A percentile compares a stretch with the other conserved stretches of the same genome.
These are phyloP conservation scores for Dascyllus trimaculatus DNA, from an alignment of 2,113 vertebrate genomes.

Conservation along the genomic window DNA sequence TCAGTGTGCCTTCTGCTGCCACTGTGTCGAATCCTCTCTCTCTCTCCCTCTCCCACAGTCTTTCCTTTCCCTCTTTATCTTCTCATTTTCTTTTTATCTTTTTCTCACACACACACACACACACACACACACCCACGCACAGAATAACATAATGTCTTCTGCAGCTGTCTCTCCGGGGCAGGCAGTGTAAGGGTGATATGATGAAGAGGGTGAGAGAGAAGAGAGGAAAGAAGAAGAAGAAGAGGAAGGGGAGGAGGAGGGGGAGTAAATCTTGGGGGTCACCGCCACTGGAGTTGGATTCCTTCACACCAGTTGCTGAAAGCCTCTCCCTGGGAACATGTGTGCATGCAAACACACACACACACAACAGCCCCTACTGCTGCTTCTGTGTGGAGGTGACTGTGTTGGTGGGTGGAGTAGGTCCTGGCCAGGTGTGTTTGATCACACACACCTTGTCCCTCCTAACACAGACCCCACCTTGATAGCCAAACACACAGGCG, in stretches of 20 bases:
- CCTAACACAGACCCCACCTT: slow-evolving; percentile 21
- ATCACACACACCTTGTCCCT: slow-evolving; percentile 36
- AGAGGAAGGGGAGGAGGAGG: slow-evolving; percentile 17
- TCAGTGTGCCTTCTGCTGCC: slow-evolving; percentile 38
- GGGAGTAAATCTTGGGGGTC: slow-evolving; percentile 53
- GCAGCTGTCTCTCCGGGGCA: slow-evolving; percentile 73
- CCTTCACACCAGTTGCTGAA: slow-evolving; percentile 75
- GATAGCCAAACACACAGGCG: slow-evolving; percentile 14
- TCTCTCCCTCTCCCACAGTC: slow-evolving; percentile 40
- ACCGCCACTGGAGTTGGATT: slow-evolving; percentile 66
- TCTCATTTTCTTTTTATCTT: slow-evolving; percentile 22
- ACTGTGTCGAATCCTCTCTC: slow-evolving; percentile 53
- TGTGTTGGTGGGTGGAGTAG: slow-evolving; percentile 6
- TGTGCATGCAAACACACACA: slow-evolving; percentile 45
- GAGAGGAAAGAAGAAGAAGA: slow-evolving; percentile 34
- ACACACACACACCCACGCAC: slow-evolving; percentile 24
- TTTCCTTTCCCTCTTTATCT: slow-evolving; percentile 11
- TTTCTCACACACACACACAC: slow-evolving; percentile 8
- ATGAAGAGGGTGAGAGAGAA: slow-evolving; percentile 64
- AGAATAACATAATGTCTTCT: slow-evolving; percentile 70
- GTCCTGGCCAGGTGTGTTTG: slow-evolving; percentile 60
- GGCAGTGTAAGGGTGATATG: slow-evolving; percentile 61
- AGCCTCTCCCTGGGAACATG: slow-evolving; percentile 55
- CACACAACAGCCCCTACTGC: slow-evolving; percentile 11
- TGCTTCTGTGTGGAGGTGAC: slow-evolving; percentile 20